phyloP scores from a whole-genome alignment of 2,888 invertebrate species.

The Nematopogon swammerdamellus region DNA sequence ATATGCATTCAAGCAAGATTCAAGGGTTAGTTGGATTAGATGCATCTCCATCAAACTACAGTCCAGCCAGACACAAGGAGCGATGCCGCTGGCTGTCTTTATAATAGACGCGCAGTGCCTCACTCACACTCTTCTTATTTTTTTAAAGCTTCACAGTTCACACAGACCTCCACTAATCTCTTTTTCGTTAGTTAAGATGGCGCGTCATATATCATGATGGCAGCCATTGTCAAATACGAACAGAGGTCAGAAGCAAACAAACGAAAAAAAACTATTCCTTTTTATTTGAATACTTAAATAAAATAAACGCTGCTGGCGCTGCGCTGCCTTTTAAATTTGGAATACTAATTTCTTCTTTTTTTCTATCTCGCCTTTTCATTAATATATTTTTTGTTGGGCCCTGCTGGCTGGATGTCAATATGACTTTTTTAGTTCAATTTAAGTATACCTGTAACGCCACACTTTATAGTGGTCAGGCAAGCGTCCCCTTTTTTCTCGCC shows the following conservation, averaged over 20 bases:
- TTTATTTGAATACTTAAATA: constrained; percentile 33
- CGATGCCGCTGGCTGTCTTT: too few species aligned
- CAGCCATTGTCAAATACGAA: constrained; percentile 51
- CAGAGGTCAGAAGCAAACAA: constrained; percentile 53
- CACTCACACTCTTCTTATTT: too few species aligned
- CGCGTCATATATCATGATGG: constrained; percentile 53
- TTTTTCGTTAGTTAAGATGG: constrained; percentile 36
- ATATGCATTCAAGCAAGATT: too few species aligned
- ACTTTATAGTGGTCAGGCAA: neutral
- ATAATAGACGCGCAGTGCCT: too few species aligned
- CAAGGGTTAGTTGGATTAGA: too few species aligned
- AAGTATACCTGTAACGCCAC: neutral
- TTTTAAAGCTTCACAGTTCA: too few species aligned
- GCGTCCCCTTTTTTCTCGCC: too few species aligned
- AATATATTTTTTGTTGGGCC: constrained; percentile 30
- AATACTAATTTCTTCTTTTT: constrained; percentile 31
- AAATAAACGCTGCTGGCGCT: constrained; percentile 43
- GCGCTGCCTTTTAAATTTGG: constrained; percentile 47
- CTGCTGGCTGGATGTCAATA: constrained; percentile 37
- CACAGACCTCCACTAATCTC: constrained; percentile 34
- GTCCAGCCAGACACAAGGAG: too few species aligned
- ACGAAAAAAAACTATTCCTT: constrained; percentile 26
- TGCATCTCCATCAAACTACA: too few species aligned
- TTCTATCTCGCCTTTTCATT: constrained; percentile 47
- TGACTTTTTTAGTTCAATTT: constrained; percentile 19